Base-by-base conservation (phyloP, 2,113 vertebrate genomes). In the Gobius niger region DNA sequence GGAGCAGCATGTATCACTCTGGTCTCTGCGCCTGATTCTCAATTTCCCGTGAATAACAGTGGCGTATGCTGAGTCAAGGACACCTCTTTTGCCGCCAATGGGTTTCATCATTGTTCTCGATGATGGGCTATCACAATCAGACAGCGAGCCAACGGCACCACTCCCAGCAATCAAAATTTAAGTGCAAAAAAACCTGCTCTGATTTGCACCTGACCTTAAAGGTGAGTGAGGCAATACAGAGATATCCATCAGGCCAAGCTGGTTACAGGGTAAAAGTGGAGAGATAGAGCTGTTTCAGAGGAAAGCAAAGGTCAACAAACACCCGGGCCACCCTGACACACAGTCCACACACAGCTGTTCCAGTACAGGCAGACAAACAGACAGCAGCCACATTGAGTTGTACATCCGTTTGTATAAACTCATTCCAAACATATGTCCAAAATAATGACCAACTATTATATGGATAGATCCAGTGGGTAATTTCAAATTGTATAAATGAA, bases 251-350 rank as follows among this genome's bases (percentile, higher is more conserved):
- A 88, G 74, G 2, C 40, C 47, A n/a, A 24, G 67, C 46, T 78
- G 69, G 83, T 88, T 88, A 89, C 76, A 84, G 75, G 66, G 65
- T 63, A 53, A 47, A 46, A 40, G 73, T 52, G 63, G 57, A 79
- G 68, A 75, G 75, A 86, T 80, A 62, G 70, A 83, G 78, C 63
- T 77, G 78, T 86, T 81, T 80, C 59, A 72, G 72, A 86, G 80
- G 75, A 85, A 66, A 67, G 81, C 68, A 91, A 89, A 90, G 85
- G 88, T 85, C 87, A 90, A 69, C 64, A 66, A 80, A 82, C 76
- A 85, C 54, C 44, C 68, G 62, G 68, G 44, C 51, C 34, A 72
- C 53, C 71, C 67, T 19, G 19, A 65, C 77, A 71, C 44, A 46
- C 24, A 47, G 16, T 78, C 57, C 40, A 16, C 57, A 16, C 57